Base-by-base conservation (phyloP, 2,888 invertebrate genomes). In the Polydrusus cervinus region DNA sequence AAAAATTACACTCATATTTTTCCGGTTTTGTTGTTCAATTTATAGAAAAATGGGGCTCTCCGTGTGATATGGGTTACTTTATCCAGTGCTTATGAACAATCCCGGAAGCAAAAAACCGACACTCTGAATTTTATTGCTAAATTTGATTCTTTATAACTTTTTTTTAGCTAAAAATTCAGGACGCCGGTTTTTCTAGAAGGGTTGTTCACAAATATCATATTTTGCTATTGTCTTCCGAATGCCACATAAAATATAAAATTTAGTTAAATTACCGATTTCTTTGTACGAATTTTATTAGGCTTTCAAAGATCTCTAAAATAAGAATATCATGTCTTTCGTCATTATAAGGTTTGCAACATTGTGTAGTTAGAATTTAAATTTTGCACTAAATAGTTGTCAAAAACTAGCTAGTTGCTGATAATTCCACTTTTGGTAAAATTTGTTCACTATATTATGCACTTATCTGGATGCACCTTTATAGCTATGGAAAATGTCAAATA, bases 241-340 rank as follows among this genome's bases (percentile, higher is more conserved):
- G 55, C 45, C 20, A 65, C 55, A 45, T 68, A 55, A 43, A 55
- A 55, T 40, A 67, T 45, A 57, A 14, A 6, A 45, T 68, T 55
- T 57, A 25, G 25, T 20, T 68, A 13, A 14, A 57, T 68, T 57
- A 11, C 16, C 9, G 9, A 18, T 16, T 55, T 55, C n/a, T 7
- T 57, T 57, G 53, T 34, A 40, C 34, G 30, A 65, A 14, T 55
- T 60, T 72, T 49, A 66, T 57, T 76, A 77, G 71, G 84, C 84
- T 84, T 84, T 84, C 84, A 84, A 87, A 82, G 86, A 87, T 87
- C 86, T 87, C 87, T 86, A 84, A 82, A 82, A 83, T 81, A 81
- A 84, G 83, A 79, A 82, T 84, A 84, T 78, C 77, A 74, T 84
- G 84, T 85, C 85, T 86, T 85, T 86, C 84, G 85, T 85, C 84